Evolutionary conservation across 2,888 invertebrate species (phyloP).

Genomic region (Agonopterix alstromeriana): DNA sequence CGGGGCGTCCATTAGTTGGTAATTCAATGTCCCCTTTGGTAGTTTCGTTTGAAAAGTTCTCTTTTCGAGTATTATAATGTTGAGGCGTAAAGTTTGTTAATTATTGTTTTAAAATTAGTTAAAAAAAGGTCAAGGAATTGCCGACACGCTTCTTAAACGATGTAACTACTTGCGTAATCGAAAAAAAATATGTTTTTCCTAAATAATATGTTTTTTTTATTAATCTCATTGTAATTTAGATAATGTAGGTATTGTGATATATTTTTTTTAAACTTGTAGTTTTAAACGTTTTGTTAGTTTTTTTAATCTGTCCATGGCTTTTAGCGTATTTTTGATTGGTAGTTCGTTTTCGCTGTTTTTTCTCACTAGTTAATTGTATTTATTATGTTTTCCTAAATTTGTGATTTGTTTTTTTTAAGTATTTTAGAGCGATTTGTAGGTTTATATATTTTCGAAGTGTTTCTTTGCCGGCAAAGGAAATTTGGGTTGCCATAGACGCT

Average conservation of each 20-base stretch:
- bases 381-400: constrained; percentile 6
- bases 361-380: constrained; percentile 6
- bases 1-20: too few relatives aligned
- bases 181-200: constrained; percentile 3
- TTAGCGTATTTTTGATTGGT: neutral
- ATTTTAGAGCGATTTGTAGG: neutral
- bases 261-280: constrained; percentile 25
- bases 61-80: constrained; percentile 57
- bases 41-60: neutral
- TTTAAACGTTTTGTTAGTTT: constrained; percentile 12
- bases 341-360: neutral
- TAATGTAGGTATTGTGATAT: constrained; percentile 16
- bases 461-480: too few relatives aligned
- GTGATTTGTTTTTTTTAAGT: constrained; percentile 6
- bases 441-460: too few relatives aligned
- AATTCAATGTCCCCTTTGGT: too few relatives aligned
- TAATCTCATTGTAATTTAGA: constrained; percentile 20
- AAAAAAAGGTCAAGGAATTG: constrained; percentile 14
- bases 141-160: constrained; percentile 13
- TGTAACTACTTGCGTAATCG: constrained; percentile 14
- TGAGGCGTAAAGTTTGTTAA: constrained; percentile 32
- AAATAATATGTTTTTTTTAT: constrained; percentile 3
- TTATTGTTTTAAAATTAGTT: constrained; percentile 9
- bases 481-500: too few relatives aligned
- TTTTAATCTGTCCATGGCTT: neutral